Evolutionary conservation across 2,797 vertebrate species (phyloP).

Genomic region (Echiichthys vipera): DNA sequence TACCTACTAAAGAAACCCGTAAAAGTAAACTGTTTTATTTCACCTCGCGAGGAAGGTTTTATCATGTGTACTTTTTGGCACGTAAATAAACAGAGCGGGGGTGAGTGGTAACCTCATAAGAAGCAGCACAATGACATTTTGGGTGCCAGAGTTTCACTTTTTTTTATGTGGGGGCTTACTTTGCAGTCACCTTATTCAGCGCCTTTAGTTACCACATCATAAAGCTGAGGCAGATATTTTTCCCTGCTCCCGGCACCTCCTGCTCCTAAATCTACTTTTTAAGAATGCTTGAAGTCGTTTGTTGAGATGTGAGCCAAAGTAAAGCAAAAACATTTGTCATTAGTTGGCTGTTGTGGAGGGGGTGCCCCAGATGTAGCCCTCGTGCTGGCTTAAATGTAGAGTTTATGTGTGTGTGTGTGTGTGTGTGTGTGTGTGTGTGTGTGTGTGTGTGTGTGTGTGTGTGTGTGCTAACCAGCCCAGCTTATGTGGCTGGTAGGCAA

Average conservation of each 20-base stretch:
- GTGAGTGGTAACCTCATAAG: constrained; percentile 77
- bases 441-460: constrained; percentile 35
- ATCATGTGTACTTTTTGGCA: constrained; percentile 83
- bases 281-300: constrained; percentile 76
- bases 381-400: constrained; percentile 51
- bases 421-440: constrained; percentile 11
- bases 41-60: constrained; percentile 69
- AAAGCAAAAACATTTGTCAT: constrained; percentile 76
- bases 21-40: constrained; percentile 77
- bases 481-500: constrained; percentile 84
- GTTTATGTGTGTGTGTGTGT: too few relatives aligned
- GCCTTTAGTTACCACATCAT: constrained; percentile 89
- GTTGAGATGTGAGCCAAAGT: constrained; percentile 80
- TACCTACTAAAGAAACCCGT: constrained; percentile 68
- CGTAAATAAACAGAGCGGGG: constrained; percentile 62
- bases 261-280: constrained; percentile 91
- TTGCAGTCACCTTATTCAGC: constrained; percentile 86
- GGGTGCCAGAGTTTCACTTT: constrained; percentile 71
- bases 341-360: constrained; percentile 71
- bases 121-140: constrained; percentile 70
- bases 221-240: constrained; percentile 91
- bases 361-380: constrained; percentile 74
- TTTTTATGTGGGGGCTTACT: constrained; percentile 70
- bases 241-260: constrained; percentile 90
- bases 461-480: constrained; percentile 78